Evolutionary conservation across 2,113 vertebrate genomes (phyloP), one percentile per base, ranked within the genome.

Genomic region (Carollia perspicillata): DNA sequence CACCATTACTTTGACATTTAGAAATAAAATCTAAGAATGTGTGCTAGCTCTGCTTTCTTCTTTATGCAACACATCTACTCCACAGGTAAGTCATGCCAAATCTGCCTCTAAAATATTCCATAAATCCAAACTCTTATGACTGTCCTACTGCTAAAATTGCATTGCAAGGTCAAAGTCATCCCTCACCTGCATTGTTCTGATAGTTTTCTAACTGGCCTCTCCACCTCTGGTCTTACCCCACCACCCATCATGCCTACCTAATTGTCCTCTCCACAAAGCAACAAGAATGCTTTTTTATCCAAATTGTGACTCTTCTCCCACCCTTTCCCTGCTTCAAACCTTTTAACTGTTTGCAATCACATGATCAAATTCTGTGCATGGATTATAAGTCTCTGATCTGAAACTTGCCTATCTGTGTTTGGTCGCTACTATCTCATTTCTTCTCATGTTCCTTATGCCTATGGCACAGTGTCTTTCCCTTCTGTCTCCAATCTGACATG

Each of bases 401-500:
- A 18, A 53, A 44, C 18, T 66, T 20, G 2, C 20, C 22, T 4
- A 1, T 16, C 30, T 3, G 2, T 3, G 2, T 40, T n/a, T n/a
- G 20, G 26, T 13, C 2, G 63, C 35, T 71, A 3, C 6, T 1
- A 0, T 55, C 63, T 81, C 35, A 33, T 0, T 37, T 37, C 28
- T 94, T 63, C 11, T 44, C 44, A 2, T 2, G 4, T 60, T 30
- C 30, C 8, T 30, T 60, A 28, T 14, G 22, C 16, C 9, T 51
- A 26, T 16, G 5, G 13, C 30, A 47, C 12, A 37, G 1, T 0
- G 12, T 1, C 8, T 44, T 12, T 44, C 1, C 47, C 47, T 65
- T 74, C 33, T 55, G 33, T 28, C 40, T 75, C 49, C 12, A 8
- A 30, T 60, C 1, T 69, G 30, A 4, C 40, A 60, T 28, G n/a